A percentile compares a stretch with the other conserved stretches of the same genome.
Conservation (phyloP, 1,140 invertebrate genomes). For the Trinorchestia longiramus region DNA sequence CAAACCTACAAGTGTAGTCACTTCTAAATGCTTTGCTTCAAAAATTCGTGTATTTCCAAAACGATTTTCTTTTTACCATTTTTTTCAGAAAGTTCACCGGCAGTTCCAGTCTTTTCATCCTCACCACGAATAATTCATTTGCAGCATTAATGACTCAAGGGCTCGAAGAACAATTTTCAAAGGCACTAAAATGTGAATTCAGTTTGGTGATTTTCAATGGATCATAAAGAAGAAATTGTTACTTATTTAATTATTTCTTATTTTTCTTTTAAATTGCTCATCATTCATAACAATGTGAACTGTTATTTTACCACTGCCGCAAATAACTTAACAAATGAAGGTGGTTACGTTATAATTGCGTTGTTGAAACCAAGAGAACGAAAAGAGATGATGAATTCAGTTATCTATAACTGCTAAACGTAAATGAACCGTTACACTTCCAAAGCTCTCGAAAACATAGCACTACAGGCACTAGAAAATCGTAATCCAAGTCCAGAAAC, state of each 20-base stretch:
- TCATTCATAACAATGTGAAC: background rate
- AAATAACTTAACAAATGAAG: background rate
- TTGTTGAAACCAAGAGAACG: background rate
- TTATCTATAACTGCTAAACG: background rate
- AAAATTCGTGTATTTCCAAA: background rate
- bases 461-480: background rate
- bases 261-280: background rate
- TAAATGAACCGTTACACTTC: background rate
- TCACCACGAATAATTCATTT: background rate
- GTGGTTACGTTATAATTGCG: background rate
- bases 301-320: background rate
- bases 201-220: background rate
- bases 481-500: background rate
- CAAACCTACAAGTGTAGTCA: background rate
- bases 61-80: background rate
- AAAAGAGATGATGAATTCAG: background rate
- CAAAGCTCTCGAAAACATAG: background rate
- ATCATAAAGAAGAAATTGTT: background rate
- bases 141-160: background rate
- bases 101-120: background rate
- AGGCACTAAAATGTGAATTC: background rate
- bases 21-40: background rate
- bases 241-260: background rate
- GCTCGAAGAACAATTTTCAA: background rate
- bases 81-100: background rate